Percentiles rank a stretch among this genome's conserved stretches.
phyloP scores from a whole-genome alignment of 2,113 vertebrate genomes.

The Tursiops truncatus region DNA sequence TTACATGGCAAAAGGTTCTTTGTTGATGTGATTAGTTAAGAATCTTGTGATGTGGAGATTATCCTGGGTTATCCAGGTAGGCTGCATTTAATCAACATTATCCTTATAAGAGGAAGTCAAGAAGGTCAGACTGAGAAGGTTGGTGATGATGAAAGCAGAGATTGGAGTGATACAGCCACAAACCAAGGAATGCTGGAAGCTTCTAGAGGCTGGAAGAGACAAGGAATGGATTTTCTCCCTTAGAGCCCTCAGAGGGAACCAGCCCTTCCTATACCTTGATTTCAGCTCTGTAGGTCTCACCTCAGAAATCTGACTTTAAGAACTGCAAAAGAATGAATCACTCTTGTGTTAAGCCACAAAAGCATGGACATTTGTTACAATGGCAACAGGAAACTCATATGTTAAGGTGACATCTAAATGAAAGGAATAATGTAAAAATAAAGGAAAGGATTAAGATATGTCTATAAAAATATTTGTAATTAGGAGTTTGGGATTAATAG shows the following conservation, averaged over 20 bases:
- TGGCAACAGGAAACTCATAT: background rate
- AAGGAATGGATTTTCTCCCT: background rate
- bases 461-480: background rate
- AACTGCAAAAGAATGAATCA: background rate
- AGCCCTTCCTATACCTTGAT: background rate
- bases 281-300: background rate
- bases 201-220: background rate
- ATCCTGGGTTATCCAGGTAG: background rate
- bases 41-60: background rate
- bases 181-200: background rate
- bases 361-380: background rate
- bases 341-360: background rate
- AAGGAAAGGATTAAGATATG: background rate
- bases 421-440: background rate
- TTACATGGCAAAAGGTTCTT: background rate
- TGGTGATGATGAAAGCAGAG: background rate
- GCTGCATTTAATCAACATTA: background rate
- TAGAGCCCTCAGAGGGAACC: background rate
- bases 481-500: background rate
- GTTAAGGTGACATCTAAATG: background rate
- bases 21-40: background rate
- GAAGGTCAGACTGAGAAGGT: background rate
- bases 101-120: background rate
- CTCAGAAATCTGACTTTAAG: background rate
- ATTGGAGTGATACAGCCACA: background rate